Percentiles rank a stretch among this genome's conserved stretches.
Evolutionary conservation across 1,140 invertebrate species (phyloP).

Genomic region (Lepidurus packardi): DNA sequence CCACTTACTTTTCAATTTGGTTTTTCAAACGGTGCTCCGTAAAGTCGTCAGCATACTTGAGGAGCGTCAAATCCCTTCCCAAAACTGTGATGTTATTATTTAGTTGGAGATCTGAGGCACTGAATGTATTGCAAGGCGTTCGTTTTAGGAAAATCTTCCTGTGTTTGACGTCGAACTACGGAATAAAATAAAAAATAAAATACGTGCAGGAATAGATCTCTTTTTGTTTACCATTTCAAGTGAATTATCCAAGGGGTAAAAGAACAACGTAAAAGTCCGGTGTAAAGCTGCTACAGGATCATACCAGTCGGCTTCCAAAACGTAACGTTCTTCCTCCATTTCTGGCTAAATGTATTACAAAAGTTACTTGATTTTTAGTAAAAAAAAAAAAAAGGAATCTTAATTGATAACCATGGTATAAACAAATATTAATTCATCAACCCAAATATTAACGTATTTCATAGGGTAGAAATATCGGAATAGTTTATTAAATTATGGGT

Average conservation of each 20-base stretch:
- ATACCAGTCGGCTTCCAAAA: slow-evolving; percentile 65
- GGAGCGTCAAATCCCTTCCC: slow-evolving; percentile 67
- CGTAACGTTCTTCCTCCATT: slow-evolving; percentile 29
- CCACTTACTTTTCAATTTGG: slow-evolving; percentile 36
- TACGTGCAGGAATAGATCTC: not conserved
- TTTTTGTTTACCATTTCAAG: slow-evolving; percentile 60
- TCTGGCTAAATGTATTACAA: not conserved
- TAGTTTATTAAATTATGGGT: not conserved
- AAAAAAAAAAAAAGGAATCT: not conserved
- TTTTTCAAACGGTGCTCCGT: slow-evolving; percentile 49
- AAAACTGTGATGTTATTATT: slow-evolving; percentile 70
- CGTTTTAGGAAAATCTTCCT: slow-evolving; percentile 67
- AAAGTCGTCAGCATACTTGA: slow-evolving; percentile 65
- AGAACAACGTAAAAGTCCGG: slow-evolving; percentile 67
- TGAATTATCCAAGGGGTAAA: slow-evolving; percentile 63
- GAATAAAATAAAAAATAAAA: slow-evolving; percentile 37
- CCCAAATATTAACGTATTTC: too few species aligned
- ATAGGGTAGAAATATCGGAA: not conserved
- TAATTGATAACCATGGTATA: not conserved
- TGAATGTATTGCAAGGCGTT: slow-evolving; percentile 61
- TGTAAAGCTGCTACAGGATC: slow-evolving; percentile 64
- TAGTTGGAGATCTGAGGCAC: slow-evolving; percentile 64
- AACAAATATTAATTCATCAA: not conserved
- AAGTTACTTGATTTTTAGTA: not conserved
- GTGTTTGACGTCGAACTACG: slow-evolving; percentile 69